phyloP scores from a whole-genome alignment of 1,140 invertebrate species.

The Brachionus rotundiformis region DNA sequence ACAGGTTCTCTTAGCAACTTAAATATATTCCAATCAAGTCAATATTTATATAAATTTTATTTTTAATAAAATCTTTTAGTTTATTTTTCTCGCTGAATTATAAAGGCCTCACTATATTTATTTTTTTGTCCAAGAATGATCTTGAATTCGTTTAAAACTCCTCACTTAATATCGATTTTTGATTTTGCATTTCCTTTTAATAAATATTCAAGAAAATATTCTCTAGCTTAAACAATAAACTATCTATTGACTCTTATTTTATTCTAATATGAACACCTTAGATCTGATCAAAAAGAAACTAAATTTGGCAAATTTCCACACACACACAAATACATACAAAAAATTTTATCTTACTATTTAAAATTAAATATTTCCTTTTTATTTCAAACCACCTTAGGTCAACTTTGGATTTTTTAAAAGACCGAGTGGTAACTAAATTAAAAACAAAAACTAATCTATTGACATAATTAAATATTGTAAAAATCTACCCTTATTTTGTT shows the following conservation, averaged over 20 bases:
- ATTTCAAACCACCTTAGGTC: constrained; percentile 6
- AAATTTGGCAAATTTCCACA: neutral
- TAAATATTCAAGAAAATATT: constrained; percentile 12
- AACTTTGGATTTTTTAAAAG: no score
- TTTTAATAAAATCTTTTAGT: constrained; percentile 8
- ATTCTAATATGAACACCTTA: neutral
- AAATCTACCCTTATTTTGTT: constrained; percentile 36
- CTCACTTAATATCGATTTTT: constrained; percentile 3
- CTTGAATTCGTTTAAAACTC: constrained; percentile 16
- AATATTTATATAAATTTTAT: constrained; percentile 26
- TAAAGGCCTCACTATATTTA: constrained; percentile 22
- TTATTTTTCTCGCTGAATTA: constrained; percentile 37
- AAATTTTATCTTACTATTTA: neutral
- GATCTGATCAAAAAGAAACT: neutral
- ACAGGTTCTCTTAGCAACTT: constrained; percentile 42
- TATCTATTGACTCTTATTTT: neutral
- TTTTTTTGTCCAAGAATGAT: constrained; percentile 19
- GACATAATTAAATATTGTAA: constrained; percentile 34
- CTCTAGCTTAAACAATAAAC: neutral
- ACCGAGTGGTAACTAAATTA: neutral
- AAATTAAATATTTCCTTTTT: constrained; percentile 6
- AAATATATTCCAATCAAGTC: neutral
- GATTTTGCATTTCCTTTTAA: constrained; percentile 14
- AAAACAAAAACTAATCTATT: constrained; percentile 36
- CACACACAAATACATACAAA: neutral